Percentiles rank a stretch among this genome's conserved stretches.
These are phyloP conservation scores for Zaprionus lachaisei DNA, from an alignment of 1,140 invertebrate genomes.

Conservation along the genomic window DNA sequence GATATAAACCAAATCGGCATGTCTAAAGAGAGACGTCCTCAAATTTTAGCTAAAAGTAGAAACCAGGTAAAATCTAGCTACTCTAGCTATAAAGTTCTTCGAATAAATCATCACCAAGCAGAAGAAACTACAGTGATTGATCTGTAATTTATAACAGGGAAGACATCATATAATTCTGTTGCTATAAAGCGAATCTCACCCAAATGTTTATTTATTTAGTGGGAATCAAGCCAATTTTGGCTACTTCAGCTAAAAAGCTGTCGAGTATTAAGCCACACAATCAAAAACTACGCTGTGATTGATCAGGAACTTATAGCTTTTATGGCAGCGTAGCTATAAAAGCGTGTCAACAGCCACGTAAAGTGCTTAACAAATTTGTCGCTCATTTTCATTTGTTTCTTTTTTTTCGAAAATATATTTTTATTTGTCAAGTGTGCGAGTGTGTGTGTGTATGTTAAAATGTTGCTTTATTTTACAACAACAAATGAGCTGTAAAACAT, in stretches of 20 bases:
- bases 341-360: not conserved
- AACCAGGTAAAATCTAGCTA: too few species aligned
- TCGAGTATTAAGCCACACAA: too few species aligned
- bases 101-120: too few species aligned
- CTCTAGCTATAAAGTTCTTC: too few species aligned
- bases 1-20: not conserved
- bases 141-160: too few species aligned
- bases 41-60: too few species aligned
- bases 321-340: slow-evolving; percentile 2
- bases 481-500: slow-evolving; percentile 49
- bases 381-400: not conserved
- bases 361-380: slow-evolving; percentile 6
- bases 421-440: slow-evolving; percentile 18
- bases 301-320: not conserved
- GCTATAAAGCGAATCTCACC: too few species aligned
- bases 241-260: not conserved
- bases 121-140: too few species aligned
- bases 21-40: not conserved
- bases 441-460: slow-evolving; percentile 6
- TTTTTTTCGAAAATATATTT: slow-evolving; percentile 9
- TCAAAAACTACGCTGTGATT: not conserved
- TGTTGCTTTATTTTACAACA: slow-evolving; percentile 26
- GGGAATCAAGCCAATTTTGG: not conserved
- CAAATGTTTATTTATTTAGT: too few species aligned
- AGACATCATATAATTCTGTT: too few species aligned